Evolutionary conservation across 1,140 invertebrate genomes (phyloP).

Genomic region (Magallana ariakensis): DNA sequence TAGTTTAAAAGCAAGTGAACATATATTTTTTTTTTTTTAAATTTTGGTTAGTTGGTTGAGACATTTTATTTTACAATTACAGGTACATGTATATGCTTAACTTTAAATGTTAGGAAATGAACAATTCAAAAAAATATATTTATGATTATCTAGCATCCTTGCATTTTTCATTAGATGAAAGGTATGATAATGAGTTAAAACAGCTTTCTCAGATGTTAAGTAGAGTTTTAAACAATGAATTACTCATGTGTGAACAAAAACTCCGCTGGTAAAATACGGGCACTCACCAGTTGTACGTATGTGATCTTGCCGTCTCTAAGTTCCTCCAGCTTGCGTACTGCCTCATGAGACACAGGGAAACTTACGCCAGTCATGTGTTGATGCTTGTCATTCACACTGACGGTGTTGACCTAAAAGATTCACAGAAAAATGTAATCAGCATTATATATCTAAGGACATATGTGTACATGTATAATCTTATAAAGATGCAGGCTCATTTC

Average conservation of each 20-base stretch:
- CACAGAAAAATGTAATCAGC: not conserved
- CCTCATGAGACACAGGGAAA: slow-evolving; percentile 94
- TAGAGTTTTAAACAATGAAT: too few relatives aligned
- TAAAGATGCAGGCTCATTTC: too few relatives aligned
- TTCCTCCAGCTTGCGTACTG: slow-evolving; percentile 86
- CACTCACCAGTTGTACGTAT: slow-evolving; percentile 84
- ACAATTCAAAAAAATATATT: not conserved
- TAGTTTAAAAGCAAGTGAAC: too few relatives aligned
- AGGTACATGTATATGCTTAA: too few relatives aligned
- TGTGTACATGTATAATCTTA: not conserved
- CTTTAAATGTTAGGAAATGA: not conserved
- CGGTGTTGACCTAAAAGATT: slow-evolving; percentile 83
- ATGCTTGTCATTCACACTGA: slow-evolving; percentile 92
- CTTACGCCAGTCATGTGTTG: slow-evolving; percentile 94
- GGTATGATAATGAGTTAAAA: too few relatives aligned
- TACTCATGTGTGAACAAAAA: too few relatives aligned
- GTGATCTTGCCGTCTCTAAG: slow-evolving; percentile 81
- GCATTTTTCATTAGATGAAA: not conserved
- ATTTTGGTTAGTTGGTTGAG: too few relatives aligned
- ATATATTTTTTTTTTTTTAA: too few relatives aligned
- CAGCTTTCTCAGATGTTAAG: too few relatives aligned
- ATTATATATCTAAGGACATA: not conserved
- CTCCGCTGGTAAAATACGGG: too few relatives aligned
- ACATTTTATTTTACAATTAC: too few relatives aligned
- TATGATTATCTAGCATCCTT: not conserved